A percentile compares a stretch with the other conserved stretches of the same genome.
Evolutionary conservation across 1,140 invertebrate genomes (phyloP).

Genomic region (Sarcophaga peregrina): DNA sequence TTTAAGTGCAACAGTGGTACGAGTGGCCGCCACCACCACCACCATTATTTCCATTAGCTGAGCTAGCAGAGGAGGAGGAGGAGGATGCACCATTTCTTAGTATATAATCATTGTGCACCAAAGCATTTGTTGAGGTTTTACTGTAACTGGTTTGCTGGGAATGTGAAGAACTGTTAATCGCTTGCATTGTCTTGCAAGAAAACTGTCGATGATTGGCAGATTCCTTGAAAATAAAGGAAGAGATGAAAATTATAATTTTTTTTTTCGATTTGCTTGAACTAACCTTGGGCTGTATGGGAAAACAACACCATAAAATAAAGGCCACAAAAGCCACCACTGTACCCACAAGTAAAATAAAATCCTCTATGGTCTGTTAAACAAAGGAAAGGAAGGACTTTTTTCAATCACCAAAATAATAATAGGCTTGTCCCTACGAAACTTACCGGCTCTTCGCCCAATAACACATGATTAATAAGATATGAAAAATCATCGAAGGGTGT

Average conservation of each 20-base stretch:
- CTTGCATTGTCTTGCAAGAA: conserved; percentile 44
- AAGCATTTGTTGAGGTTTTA: conserved; percentile 33
- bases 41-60: neutral
- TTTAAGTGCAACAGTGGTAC: conserved; percentile 46
- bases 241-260: neutral
- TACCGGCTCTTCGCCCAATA: conserved; percentile 73
- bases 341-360: conserved; percentile 73
- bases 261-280: neutral
- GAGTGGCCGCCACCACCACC: conserved; percentile 25
- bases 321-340: conserved; percentile 74
- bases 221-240: conserved; percentile 25
- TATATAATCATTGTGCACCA: conserved; percentile 42
- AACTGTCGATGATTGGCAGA: conserved; percentile 44
- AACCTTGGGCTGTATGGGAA: conserved; percentile 73
- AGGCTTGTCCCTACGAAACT: conserved; percentile 49
- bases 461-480: conserved; percentile 71
- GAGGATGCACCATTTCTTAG: conserved; percentile 37
- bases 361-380: conserved; percentile 72
- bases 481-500: conserved; percentile 73
- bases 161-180: conserved; percentile 40
- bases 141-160: conserved; percentile 44
- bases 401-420: neutral
- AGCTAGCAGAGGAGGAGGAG: neutral
- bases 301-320: conserved; percentile 74
- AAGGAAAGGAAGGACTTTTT: neutral